Percentiles rank a stretch among this genome's conserved stretches.
phyloP scores from a whole-genome alignment of 2,797 vertebrate genomes.

The Hydrocynus forskahlii region DNA sequence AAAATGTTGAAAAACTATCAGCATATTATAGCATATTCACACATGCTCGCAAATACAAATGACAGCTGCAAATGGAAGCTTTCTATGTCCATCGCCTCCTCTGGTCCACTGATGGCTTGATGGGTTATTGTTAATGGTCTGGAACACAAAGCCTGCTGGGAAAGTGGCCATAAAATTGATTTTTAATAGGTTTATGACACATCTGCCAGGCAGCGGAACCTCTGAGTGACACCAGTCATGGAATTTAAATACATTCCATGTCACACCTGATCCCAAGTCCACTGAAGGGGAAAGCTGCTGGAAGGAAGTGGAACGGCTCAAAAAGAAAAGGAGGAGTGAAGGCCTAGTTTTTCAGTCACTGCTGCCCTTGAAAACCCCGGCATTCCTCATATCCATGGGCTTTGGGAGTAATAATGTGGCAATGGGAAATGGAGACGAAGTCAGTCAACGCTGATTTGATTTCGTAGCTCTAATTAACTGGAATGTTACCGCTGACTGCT shows the following conservation, averaged over 20 bases:
- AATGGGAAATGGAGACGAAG: background rate
- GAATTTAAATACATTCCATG: constrained; percentile 52
- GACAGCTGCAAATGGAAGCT: constrained; percentile 53
- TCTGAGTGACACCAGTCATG: constrained; percentile 26
- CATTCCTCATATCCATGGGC: background rate
- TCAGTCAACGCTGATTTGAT: constrained; percentile 28
- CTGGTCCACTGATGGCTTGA: constrained; percentile 30
- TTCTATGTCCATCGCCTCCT: constrained; percentile 42
- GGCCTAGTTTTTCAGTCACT: background rate
- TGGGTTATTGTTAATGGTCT: constrained; percentile 65
- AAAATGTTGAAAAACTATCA: background rate
- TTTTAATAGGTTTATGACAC: constrained; percentile 74
- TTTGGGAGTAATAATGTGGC: background rate
- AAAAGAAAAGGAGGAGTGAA: background rate
- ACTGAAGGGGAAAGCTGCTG: constrained; percentile 55
- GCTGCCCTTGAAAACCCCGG: background rate
- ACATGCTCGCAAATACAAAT: background rate
- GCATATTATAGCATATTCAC: constrained; percentile 12
- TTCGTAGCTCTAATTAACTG: constrained; percentile 42
- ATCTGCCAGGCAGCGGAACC: constrained; percentile 29
- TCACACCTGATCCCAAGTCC: constrained; percentile 63
- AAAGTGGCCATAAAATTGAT: constrained; percentile 71
- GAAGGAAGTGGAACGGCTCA: background rate
- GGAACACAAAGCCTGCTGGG: constrained; percentile 66
- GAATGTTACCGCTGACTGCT: constrained; percentile 37